Base-by-base conservation (phyloP, 2,888 invertebrate species). In the Meta bourneti region DNA sequence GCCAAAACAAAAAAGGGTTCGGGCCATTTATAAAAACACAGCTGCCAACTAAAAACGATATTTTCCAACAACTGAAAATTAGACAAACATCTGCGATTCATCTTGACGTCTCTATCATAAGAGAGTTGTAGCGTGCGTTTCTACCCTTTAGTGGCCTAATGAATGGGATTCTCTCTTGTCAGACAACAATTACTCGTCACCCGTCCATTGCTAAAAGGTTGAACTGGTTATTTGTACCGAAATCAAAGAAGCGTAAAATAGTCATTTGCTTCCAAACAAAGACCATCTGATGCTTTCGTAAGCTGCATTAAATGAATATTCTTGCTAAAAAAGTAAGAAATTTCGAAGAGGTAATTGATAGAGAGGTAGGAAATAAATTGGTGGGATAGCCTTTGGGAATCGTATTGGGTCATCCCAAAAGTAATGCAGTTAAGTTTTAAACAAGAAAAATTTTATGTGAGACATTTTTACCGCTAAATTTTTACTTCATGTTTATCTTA, bases 31-130 rank as follows among this genome's bases (percentile, higher is more conserved):
- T 61, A 61, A 61, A 61, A 34, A 54, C 79, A 16, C 19, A 61
- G 54, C 19, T 61, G 16, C 61, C 79, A 48, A 61, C 34, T 84
- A 13, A 51, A 75, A 79, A 84, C n/a, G 54, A 49, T 51, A 20
- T 72, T 61, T 61, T 8, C 34, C 61, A 7, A 16, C 61, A 61
- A 11, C 61, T 16, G 72, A 54, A 74, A 75, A 19, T 75, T 75
- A 48, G 19, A 34, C 51, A 51, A 87, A 54, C 87, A 87, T 87
- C 87, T 87, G 71, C 71, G 78, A 48, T 79, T 34, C 19, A 52
- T 71, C 71, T n/a, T 71, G 78, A 87, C 70, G 54, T 87, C 87
- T 87, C 71, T 79, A 87, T 86, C 79, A 87, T 78, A 77, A 20
- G 69, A 69, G 13, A n/a, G n/a, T 77, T 11, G 71, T 78, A 6